phyloP scores from a whole-genome alignment of 2,113 vertebrate genomes.

The Ranitomeya imitator region DNA sequence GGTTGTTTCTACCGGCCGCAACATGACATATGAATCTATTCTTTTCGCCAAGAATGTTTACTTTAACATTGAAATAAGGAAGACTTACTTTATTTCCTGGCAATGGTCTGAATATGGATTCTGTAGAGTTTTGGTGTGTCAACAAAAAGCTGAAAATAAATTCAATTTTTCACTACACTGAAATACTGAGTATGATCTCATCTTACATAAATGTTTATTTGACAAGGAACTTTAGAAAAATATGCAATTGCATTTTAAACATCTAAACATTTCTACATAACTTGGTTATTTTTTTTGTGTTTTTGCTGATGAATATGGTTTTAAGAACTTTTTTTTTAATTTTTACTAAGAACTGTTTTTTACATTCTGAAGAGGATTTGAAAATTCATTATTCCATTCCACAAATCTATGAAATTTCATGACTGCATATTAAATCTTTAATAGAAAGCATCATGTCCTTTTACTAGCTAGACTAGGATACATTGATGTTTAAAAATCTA shows the following conservation, averaged over 20 bases:
- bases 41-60: conserved; percentile 39
- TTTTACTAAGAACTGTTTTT: not conserved
- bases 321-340: not conserved
- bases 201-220: conserved; percentile 50
- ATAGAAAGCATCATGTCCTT: not conserved
- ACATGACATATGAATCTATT: conserved; percentile 39
- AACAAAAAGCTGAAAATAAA: conserved; percentile 50
- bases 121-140: conserved; percentile 23
- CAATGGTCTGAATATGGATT: conserved; percentile 18
- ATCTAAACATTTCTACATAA: conserved; percentile 22
- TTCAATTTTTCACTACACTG: conserved; percentile 32
- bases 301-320: conserved; percentile 24
- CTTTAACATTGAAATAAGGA: conserved; percentile 46
- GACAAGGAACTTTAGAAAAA: conserved; percentile 21
- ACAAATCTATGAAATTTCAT: conserved; percentile 7
- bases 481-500: not conserved
- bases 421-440: conserved; percentile 8
- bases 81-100: conserved; percentile 45
- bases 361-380: conserved; percentile 15
- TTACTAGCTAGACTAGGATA: not conserved
- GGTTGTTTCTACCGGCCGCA: conserved; percentile 34
- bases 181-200: conserved; percentile 42
- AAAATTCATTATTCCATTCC: not conserved
- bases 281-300: conserved; percentile 22
- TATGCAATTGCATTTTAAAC: conserved; percentile 27